Base-by-base conservation (phyloP, 2,888 invertebrate genomes). In the Corbicula japonica region DNA sequence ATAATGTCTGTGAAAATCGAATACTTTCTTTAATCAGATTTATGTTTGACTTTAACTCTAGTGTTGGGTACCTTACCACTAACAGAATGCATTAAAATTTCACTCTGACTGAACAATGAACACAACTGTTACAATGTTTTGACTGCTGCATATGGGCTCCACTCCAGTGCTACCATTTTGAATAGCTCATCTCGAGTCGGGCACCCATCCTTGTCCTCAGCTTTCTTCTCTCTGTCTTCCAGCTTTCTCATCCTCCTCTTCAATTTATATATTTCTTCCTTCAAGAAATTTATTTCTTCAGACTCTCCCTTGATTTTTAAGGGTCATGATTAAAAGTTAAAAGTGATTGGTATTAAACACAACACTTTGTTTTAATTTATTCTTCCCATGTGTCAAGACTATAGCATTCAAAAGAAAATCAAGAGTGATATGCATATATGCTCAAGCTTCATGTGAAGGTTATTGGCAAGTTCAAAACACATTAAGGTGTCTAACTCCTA, bases 111-210 rank as follows among this genome's bases (percentile, higher is more conserved):
- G n/a, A n/a, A n/a, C n/a, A n/a, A n/a, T n/a, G n/a, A n/a, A n/a
- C n/a, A n/a, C n/a, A n/a, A n/a, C n/a, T n/a, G n/a, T n/a, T n/a
- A 41, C 41, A 41, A 41, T 41, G 41, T 41, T 41, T 41, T 41
- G 41, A 15, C 41, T 41, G 15, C 41, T 8, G 41, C 41, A 41
- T 41, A 41, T 41, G 41, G 41, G 41, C 15, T 15, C 41, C 41
- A 41, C 41, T 41, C 41, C 41, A 41, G 15, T 41, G 41, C 41
- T 41, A 41, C 41, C 41, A 41, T 41, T 41, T 41, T 41, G 41
- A 15, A 41, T 41, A 41, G 41, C 41, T 41, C 41, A 8, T 41
- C 41, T 41, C 15, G 41, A n/a, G n/a, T n/a, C 8, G 41, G 41
- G 41, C 41, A 41, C 41, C 41, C 8, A 41, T 41, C 41, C 15